A percentile compares a stretch with the other conserved stretches of the same genome.
These are phyloP conservation scores for Cygnus buccinator DNA, from an alignment of 2,113 vertebrate genomes.

Conservation along the genomic window DNA sequence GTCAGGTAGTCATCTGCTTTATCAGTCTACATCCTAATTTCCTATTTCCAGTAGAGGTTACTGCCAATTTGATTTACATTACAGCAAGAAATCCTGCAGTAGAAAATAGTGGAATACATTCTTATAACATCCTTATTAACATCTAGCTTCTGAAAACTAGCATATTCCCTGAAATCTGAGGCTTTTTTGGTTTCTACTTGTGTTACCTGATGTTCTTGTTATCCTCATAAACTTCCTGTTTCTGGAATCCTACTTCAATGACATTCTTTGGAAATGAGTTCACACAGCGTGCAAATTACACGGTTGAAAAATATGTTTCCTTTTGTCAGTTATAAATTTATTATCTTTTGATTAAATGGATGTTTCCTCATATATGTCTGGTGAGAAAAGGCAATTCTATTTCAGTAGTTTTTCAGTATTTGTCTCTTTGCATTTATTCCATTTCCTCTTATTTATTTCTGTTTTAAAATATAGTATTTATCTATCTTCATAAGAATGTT, in stretches of 20 bases:
- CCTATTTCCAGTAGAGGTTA: background rate
- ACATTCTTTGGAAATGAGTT: background rate
- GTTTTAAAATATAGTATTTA: background rate
- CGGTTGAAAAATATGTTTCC: background rate
- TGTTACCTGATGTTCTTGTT: background rate
- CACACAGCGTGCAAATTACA: background rate
- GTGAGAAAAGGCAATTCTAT: background rate
- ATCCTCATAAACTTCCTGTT: background rate
- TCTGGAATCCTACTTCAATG: background rate
- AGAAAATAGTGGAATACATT: background rate
- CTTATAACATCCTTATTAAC: background rate
- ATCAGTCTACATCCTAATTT: background rate
- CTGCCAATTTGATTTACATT: background rate
- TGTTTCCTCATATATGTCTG: background rate
- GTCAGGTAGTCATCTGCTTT: background rate
- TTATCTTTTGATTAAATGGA: background rate
- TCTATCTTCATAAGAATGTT: background rate
- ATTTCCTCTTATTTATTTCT: constrained; percentile 3
- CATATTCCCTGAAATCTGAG: background rate
- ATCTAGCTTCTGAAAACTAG: background rate
- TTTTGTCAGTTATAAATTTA: background rate
- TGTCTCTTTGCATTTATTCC: background rate
- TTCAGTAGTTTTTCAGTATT: background rate
- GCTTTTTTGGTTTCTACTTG: background rate
- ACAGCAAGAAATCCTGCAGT: background rate